phyloP scores from a whole-genome alignment of 2,888 invertebrate genomes.

The Norana najaformis region DNA sequence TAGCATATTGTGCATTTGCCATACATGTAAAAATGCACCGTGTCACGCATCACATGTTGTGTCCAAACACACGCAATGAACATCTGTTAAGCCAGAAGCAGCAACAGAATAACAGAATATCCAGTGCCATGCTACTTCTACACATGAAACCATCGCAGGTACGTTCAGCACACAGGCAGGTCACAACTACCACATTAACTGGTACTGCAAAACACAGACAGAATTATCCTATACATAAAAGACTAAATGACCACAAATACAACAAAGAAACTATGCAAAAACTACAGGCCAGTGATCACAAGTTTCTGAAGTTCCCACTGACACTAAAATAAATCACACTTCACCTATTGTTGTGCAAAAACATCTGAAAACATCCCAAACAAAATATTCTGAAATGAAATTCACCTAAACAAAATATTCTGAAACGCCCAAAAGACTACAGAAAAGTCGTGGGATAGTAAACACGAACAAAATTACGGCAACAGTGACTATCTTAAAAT shows the following conservation, averaged over 20 bases:
- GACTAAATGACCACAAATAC: neutral
- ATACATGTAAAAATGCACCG: neutral
- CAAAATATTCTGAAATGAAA: neutral
- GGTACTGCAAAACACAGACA: neutral
- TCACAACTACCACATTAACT: too few relatives aligned
- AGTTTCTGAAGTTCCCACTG: neutral
- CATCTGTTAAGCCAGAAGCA: neutral
- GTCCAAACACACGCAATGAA: neutral
- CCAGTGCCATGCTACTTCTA: neutral
- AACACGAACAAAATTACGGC: too few relatives aligned
- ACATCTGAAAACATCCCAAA: too few relatives aligned
- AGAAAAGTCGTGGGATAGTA: too few relatives aligned
- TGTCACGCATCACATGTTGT: neutral
- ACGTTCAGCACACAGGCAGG: neutral
- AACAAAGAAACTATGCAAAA: neutral
- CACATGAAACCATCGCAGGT: neutral
- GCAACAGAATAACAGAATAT: too few relatives aligned
- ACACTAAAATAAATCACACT: neutral
- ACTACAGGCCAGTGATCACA: neutral
- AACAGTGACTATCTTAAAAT: neutral
- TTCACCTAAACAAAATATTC: neutral
- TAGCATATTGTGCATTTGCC: neutral
- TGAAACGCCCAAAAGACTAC: conserved; percentile 5
- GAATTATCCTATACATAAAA: neutral
- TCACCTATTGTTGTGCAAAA: neutral